Evolutionary conservation across 2,888 invertebrate genomes (phyloP).

Genomic region (Corbicula japonica): DNA sequence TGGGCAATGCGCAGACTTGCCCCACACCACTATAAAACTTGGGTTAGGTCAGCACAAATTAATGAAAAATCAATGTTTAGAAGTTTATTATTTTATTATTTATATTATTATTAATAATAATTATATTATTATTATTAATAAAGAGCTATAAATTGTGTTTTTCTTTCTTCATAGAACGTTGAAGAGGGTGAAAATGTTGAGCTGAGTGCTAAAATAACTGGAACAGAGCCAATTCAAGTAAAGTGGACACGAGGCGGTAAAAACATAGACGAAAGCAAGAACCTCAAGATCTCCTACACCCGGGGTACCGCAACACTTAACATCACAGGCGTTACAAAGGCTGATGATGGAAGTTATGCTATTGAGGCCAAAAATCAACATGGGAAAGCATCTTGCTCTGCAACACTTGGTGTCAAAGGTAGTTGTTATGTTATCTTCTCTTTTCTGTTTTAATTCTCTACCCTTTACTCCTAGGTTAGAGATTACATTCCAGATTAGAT

Average conservation of each 20-base stretch:
- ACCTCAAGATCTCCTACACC: conserved; percentile 90
- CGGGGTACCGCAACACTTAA: conserved; percentile 89
- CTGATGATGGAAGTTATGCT: conserved; percentile 93
- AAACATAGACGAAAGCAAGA: conserved; percentile 92
- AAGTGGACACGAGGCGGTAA: conserved; percentile 88
- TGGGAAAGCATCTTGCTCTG: conserved; percentile 79
- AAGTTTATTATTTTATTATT: no score
- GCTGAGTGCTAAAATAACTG: conserved; percentile 81
- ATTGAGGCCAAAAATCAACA: conserved; percentile 88
- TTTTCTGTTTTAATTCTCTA: not conserved
- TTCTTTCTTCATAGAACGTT: conserved; percentile 76
- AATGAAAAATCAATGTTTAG: no score
- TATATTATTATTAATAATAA: no score
- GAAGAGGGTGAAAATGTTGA: conserved; percentile 82
- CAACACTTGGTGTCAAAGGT: conserved; percentile 84
- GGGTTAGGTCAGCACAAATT: no score
- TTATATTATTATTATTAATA: no score
- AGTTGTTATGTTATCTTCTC: not conserved
- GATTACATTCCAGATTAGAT: not conserved
- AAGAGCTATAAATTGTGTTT: no score
- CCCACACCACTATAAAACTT: no score
- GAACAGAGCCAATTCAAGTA: conserved; percentile 83
- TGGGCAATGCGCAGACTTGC: no score
- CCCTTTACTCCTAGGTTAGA: not conserved
- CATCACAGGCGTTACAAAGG: conserved; percentile 91